Base-by-base conservation (phyloP, 1,140 invertebrate genomes). In the Plodia interpunctella region DNA sequence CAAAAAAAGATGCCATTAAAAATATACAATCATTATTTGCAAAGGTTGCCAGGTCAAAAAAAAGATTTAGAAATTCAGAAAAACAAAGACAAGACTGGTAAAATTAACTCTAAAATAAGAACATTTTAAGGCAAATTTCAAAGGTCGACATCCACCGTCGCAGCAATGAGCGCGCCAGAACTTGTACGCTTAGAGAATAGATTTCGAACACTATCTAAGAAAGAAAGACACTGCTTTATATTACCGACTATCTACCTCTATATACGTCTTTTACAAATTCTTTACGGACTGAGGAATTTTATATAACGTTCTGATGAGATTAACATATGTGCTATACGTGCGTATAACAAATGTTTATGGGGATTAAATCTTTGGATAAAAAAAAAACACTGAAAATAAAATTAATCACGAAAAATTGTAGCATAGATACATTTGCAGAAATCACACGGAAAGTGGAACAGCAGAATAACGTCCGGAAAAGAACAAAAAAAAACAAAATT, bases 331-430 rank as follows among this genome's bases (percentile, higher is more conserved):
- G 66, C 62, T 68, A 69, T 65, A 66, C 55, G 0, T n/a, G 17
- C 10, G 62, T 62, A 70, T 74, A 70, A 73, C 68, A 32, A 32
- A 58, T 52, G 21, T 28, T 8, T 25, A 25, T 17, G 13, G 21
- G 18, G 55, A 63, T 32, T 32, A 56, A 63, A 70, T 74, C 67
- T 74, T 70, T 70, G 71, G 68, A 70, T 62, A 60, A 60, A 64
- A 75, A n/a, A 32, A 57, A 70, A 68, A 57, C 62, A 68, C 57
- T 64, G 62, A 28, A 61, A 62, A 72, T 62, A 57, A 50, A 62
- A 62, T 55, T 52, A 54, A 62, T 55, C 32, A 60, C 58, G 55
- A 61, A 49, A 32, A 44, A 15, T 44, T 44, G 1, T 44, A 15
- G 15, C 38, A 15, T n/a, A 44, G 13, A 17, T 1, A 44, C n/a